phyloP scores from a whole-genome alignment of 2,113 vertebrate species.

The Verasper variegatus region DNA sequence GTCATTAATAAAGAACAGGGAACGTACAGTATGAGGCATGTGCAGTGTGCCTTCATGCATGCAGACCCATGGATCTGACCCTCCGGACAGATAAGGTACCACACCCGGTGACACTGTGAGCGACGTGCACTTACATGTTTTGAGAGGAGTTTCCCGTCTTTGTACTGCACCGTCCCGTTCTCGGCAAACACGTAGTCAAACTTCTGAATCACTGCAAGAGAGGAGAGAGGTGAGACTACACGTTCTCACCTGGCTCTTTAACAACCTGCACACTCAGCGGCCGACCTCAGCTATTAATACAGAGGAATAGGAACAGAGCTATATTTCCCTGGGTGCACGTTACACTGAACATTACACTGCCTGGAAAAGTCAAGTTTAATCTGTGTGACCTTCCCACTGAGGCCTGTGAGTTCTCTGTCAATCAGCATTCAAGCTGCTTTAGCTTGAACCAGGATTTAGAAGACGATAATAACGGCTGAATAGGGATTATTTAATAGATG shows the following conservation, averaged over 20 bases:
- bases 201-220: slow-evolving; percentile 89
- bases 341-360: slow-evolving; percentile 23
- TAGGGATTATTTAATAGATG: too few species aligned
- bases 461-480: too few species aligned
- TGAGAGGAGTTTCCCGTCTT: slow-evolving; percentile 92
- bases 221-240: slow-evolving; percentile 17
- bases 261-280: not conserved
- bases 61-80: not conserved
- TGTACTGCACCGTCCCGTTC: slow-evolving; percentile 97
- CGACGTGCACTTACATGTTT: slow-evolving; percentile 87
- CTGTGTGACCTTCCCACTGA: slow-evolving; percentile 7
- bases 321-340: slow-evolving; percentile 31
- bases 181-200: slow-evolving; percentile 98
- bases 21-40: too few species aligned
- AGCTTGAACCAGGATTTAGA: too few species aligned
- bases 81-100: not conserved
- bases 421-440: too few species aligned
- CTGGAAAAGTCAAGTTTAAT: slow-evolving; percentile 12
- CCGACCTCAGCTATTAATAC: not conserved
- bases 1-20: not conserved
- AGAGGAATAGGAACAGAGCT: slow-evolving; percentile 2
- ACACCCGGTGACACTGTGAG: not conserved
- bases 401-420: not conserved
- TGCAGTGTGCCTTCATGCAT: not conserved
- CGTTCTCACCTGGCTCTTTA: not conserved